Conservation (phyloP, 2,113 vertebrate species). For the Cryptomyrus ogoouensis region DNA sequence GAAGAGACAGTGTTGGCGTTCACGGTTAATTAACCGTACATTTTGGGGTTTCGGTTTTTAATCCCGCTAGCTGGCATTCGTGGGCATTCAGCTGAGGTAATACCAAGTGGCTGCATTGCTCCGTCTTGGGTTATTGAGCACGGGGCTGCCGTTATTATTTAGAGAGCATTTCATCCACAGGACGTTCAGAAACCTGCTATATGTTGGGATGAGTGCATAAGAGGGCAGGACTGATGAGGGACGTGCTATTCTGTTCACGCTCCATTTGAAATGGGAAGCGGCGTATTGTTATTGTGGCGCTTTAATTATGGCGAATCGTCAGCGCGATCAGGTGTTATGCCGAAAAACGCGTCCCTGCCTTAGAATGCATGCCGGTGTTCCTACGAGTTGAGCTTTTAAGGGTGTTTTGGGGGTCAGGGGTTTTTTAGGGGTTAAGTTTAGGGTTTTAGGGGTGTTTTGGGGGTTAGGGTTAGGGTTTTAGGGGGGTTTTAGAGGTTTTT, state of each 20-base stretch:
- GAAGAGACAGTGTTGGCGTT: not conserved
- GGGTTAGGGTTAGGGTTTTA: too few species aligned
- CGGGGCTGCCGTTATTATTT: slow-evolving; percentile 22
- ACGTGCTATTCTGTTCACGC: not conserved
- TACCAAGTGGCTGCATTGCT: slow-evolving; percentile 9
- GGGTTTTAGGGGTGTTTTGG: too few species aligned
- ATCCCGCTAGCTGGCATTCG: slow-evolving; percentile 15
- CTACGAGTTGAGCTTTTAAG: too few species aligned
- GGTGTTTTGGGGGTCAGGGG: too few species aligned
- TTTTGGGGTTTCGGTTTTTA: slow-evolving; percentile 20
- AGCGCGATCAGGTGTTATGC: not conserved
- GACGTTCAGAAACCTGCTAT: not conserved
- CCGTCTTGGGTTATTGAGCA: slow-evolving; percentile 23
- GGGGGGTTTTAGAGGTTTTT: too few species aligned
- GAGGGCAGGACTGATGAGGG: not conserved
- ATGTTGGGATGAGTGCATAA: not conserved
- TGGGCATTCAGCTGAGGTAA: slow-evolving; percentile 19
- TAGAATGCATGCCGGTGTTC: too few species aligned
- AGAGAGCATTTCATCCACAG: slow-evolving; percentile 23
- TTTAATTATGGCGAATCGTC: not conserved
- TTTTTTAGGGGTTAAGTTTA: too few species aligned
- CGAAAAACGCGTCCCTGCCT: too few species aligned
- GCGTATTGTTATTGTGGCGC: not conserved
- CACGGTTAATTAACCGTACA: slow-evolving; percentile 16
- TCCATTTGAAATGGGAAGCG: not conserved